These are phyloP conservation scores for Antennarius striatus DNA, from an alignment of 2,113 vertebrate species.

Conservation along the genomic window DNA sequence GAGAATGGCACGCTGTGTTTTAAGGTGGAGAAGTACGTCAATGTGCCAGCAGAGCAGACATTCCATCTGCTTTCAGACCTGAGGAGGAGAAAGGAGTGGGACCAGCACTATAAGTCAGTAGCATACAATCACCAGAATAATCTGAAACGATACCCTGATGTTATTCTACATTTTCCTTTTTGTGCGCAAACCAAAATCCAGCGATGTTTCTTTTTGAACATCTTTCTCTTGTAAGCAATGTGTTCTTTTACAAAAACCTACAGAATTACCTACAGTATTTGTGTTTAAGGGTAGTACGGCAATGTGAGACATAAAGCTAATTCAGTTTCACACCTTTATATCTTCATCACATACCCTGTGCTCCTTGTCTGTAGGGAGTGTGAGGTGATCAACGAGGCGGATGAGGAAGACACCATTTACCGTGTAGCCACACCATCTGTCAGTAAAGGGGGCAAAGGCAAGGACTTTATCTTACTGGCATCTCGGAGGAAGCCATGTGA, in stretches of 20 bases:
- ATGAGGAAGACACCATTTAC: constrained; percentile 91
- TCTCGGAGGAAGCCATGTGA: constrained; percentile 89
- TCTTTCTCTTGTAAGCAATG: too few relatives aligned
- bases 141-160: not conserved
- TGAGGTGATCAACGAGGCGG: constrained; percentile 86
- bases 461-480: constrained; percentile 91
- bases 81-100: constrained; percentile 87
- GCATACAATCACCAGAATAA: not conserved
- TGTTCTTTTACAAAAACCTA: not conserved
- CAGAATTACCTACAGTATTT: not conserved
- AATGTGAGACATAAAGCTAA: not conserved
- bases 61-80: constrained; percentile 91
- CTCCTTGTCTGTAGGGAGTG: constrained; percentile 77
- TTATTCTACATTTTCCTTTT: not conserved
- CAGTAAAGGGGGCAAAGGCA: constrained; percentile 78
- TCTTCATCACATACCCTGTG: not conserved
- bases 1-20: constrained; percentile 92
- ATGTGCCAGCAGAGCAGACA: constrained; percentile 77
- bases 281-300: not conserved
- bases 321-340: not conserved
- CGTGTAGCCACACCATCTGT: constrained; percentile 83
- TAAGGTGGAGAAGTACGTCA: constrained; percentile 86
- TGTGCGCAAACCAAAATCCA: not conserved
- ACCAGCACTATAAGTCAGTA: constrained; percentile 89
- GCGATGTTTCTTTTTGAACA: too few relatives aligned